Conservation (phyloP, 2,797 vertebrate genomes). For the Clarias fuscus region DNA sequence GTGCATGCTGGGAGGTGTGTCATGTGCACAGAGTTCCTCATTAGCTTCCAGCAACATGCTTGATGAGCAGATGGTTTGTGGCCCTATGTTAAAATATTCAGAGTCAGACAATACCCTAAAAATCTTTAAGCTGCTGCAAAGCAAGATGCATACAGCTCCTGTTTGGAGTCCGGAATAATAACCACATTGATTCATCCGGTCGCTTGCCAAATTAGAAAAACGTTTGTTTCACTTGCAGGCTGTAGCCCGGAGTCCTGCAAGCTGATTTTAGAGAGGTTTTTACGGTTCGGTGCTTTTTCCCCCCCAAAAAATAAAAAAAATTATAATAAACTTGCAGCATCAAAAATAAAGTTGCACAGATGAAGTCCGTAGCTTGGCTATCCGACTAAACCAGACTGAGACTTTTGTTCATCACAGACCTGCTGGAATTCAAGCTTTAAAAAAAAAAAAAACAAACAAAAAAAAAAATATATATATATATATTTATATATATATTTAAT, state of each 20-base stretch:
- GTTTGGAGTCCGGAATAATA: conserved; percentile 27
- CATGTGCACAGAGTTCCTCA: conserved; percentile 42
- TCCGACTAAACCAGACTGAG: neutral
- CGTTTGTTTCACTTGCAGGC: neutral
- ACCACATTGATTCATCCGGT: conserved; percentile 34
- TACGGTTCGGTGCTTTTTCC: neutral
- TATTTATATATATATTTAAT: neutral
- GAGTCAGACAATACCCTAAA: conserved; percentile 44
- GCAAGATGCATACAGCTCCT: conserved; percentile 28
- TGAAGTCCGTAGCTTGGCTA: conserved; percentile 5
- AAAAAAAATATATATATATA: too few species aligned
- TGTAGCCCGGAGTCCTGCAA: neutral
- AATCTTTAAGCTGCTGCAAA: conserved; percentile 14
- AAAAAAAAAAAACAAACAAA: too few species aligned
- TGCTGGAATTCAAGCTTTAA: neutral
- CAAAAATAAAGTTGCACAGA: neutral
- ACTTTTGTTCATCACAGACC: neutral
- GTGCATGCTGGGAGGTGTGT: conserved; percentile 43
- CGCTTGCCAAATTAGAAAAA: conserved; percentile 20
- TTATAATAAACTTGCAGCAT: neutral
- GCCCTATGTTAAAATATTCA: conserved; percentile 46
- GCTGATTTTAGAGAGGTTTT: neutral
- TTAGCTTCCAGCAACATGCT: conserved; percentile 39
- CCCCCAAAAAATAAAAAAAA: too few species aligned
- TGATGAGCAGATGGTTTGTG: conserved; percentile 47